These are phyloP conservation scores for Anguilla obscura DNA, from an alignment of 2,797 vertebrate species.

Conservation along the genomic window DNA sequence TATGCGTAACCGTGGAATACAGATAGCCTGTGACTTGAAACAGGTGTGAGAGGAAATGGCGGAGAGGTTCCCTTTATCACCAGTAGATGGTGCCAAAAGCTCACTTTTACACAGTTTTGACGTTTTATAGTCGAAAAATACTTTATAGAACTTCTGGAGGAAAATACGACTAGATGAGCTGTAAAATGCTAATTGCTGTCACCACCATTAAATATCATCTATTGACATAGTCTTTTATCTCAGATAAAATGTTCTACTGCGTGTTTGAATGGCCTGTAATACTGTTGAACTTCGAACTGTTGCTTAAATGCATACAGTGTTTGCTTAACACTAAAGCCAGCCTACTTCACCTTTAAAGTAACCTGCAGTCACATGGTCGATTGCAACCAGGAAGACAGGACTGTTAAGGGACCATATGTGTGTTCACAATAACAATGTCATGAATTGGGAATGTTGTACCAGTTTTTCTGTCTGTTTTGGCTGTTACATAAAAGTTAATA, in stretches of 20 bases:
- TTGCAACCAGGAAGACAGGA: neutral
- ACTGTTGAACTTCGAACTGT: neutral
- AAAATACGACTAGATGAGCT: neutral
- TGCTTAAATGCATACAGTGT: neutral
- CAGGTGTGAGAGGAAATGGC: neutral
- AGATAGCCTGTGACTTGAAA: neutral
- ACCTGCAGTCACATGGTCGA: neutral
- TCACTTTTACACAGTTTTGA: neutral
- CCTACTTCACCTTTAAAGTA: neutral
- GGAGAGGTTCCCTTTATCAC: neutral
- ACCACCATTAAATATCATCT: neutral
- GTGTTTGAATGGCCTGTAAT: neutral
- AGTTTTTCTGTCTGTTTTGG: neutral
- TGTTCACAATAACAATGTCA: neutral
- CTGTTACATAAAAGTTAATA: neutral
- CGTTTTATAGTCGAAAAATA: no score
- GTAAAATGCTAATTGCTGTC: neutral
- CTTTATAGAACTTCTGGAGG: neutral
- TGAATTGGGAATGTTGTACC: neutral
- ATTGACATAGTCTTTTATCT: neutral
- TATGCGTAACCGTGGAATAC: neutral
- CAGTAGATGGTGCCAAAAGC: constrained; percentile 8
- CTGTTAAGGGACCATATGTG: neutral
- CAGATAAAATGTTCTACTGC: neutral
- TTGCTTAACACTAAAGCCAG: neutral